Evolutionary conservation across 1,140 invertebrate genomes (phyloP), one percentile per base, ranked within the genome.

Genomic region (Prorops nasuta): DNA sequence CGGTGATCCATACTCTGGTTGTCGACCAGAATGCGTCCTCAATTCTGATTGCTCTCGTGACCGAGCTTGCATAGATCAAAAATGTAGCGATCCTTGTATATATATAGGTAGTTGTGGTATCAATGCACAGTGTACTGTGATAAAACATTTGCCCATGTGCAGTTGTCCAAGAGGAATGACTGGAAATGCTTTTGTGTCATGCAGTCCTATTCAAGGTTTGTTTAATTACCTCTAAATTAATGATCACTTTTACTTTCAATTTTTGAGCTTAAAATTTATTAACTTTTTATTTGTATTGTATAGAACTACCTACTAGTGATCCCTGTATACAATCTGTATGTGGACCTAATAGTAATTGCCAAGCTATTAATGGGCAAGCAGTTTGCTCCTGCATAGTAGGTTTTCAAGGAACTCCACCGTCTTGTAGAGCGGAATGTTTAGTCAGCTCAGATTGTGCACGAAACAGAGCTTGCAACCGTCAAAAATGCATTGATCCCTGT

Each of bases 1-100:
- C n/a, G n/a, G n/a, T n/a, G n/a, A n/a, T n/a, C n/a, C n/a, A n/a
- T n/a, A 85, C 44, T 63, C 66, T 21, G 77, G 72, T 14, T 83
- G 82, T 64, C 69, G 81, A 52, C 86, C 86, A 18, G 84, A 88
- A 75, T 90, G 87, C 58, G 83, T 87, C 1, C 72, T 86, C 3
- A 89, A 87, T 68, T 83, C 81, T 8, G 87, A 89, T 63, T 92
- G 89, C 73, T 71, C 85, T 10, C 80, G 81, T 55, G 78, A 86
- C 64, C 84, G 83, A 63, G 85, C 88, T 36, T 91, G 90, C 67
- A 76, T 86, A 7, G 79, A 77, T 54, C 85, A 83, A 54, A 86
- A 84, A 58, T 91, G 88, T 68, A 59, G 76, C 37, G 79, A 90
- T 69, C 88, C 88, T 8, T 91, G 89, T 60, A 76, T 81, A 9